Evolutionary conservation across 2,888 invertebrate species (phyloP).

Genomic region (Matsumyia berberina): DNA sequence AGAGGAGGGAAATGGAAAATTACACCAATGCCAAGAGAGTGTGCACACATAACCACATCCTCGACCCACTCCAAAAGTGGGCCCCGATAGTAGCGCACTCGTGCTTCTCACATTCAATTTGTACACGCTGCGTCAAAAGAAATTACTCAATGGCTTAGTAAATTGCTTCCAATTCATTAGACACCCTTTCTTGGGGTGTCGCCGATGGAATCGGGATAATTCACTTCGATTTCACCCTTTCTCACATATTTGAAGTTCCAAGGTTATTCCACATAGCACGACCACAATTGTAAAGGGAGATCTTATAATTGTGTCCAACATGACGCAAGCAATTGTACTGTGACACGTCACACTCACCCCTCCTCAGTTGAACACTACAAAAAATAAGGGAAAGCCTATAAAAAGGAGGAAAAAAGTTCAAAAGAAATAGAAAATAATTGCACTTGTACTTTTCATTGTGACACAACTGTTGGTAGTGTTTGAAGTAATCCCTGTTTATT

Average conservation of each 20-base stretch:
- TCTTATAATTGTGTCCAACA: conserved; percentile 58
- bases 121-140: conserved; percentile 51
- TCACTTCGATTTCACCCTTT: conserved; percentile 56
- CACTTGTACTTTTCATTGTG: conserved; percentile 57
- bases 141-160: conserved; percentile 77
- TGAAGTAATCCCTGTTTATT: conserved; percentile 74
- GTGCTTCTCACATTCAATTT: conserved; percentile 76
- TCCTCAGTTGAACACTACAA: conserved; percentile 16
- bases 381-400: conserved; percentile 12
- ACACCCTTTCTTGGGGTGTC: conserved; percentile 70
- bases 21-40: conserved; percentile 21
- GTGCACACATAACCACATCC: conserved; percentile 25
- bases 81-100: conserved; percentile 62
- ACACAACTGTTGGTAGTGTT: conserved; percentile 43
- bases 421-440: conserved; percentile 72
- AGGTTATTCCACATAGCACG: conserved; percentile 30
- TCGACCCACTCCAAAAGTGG: conserved; percentile 35
- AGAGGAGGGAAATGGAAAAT: conserved; percentile 20
- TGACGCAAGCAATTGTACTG: conserved; percentile 52
- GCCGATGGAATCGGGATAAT: conserved; percentile 59
- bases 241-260: conserved; percentile 26
- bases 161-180: conserved; percentile 79
- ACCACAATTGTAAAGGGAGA: conserved; percentile 17
- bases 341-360: conserved; percentile 56
- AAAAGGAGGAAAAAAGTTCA: conserved; percentile 47